Base-by-base conservation (phyloP, 1,140 invertebrate species). In the Carposina sasakii region DNA sequence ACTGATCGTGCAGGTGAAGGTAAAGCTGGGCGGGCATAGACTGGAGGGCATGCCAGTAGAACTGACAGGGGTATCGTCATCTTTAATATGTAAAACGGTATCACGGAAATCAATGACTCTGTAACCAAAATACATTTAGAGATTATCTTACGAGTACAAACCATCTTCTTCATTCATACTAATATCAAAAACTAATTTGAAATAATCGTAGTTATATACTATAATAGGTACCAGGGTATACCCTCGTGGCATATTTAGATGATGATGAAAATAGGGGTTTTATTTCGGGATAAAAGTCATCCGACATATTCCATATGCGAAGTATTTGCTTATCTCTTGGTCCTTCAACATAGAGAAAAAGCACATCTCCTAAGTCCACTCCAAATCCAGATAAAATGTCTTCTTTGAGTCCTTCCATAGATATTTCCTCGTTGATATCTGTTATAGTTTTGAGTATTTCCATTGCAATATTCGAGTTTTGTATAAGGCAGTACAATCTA, bases 331-430 rank as follows among this genome's bases (percentile, higher is more conserved):
- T 67, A 46, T 78, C 63, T 49, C 52, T 71, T 37, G 48, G 57
- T 5, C 79, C 79, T 57, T 83, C 79, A 0, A 81, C 36, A 26
- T 63, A 83, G 19, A 81, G 57, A 17, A 81, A 33, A 4, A 67
- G 59, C 6, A 41, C 44, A 56, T 71, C 60, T 9, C 73, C 67
- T 4, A 55, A 58, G 45, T 81, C 75, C 13, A 81, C 26, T 6
- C 58, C 64, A 64, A 83, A 81, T 23, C 79, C 79, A 26, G 79
- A 76, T 39, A 83, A 43, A 13, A 61, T 39, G 20, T 71, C 54
- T 20, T 63, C 47, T 24, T 17, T 67, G 0, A 52, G 36, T 1
- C 46, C 40, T 10, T 6, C 17, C n/a, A 57, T 15, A 6, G n/a
- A 3, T 10, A 57, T 17, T 15, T 55, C 41, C 28, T 67, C 57